Conservation (phyloP, 2,113 vertebrate species). For the Octodon degus region DNA sequence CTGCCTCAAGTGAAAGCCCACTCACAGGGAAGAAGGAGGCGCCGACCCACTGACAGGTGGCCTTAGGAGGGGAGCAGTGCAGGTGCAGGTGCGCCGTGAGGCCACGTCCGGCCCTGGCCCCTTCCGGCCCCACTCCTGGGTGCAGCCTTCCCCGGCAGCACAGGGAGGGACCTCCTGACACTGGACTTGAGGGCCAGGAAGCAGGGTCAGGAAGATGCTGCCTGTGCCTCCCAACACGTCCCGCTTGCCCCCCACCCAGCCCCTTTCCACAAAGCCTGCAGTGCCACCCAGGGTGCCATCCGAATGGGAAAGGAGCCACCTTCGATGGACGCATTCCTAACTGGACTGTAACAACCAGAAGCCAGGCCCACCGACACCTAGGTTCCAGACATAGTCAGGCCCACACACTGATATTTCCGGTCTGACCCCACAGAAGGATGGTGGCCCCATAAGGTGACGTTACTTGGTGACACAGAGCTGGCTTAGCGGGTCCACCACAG, state of each 20-base stretch:
- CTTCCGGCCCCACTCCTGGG: not conserved
- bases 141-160: not conserved
- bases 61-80: not conserved
- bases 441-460: not conserved
- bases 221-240: not conserved
- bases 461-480: not conserved
- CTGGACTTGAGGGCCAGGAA: not conserved
- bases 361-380: not conserved
- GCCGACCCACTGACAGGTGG: not conserved
- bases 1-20: not conserved
- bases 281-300: not conserved
- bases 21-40: not conserved
- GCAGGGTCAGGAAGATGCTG: not conserved
- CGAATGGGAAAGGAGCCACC: not conserved
- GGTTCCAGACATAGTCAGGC: not conserved
- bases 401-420: not conserved
- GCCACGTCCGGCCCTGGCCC: not conserved
- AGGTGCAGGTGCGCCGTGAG: not conserved
- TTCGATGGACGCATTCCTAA: not conserved
- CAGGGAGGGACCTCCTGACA: not conserved
- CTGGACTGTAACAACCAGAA: not conserved
- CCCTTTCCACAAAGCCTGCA: not conserved
- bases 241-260: not conserved
- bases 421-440: too few relatives aligned
- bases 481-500: too few relatives aligned